These are phyloP conservation scores for Myotis findleyi DNA, from an alignment of 2,797 vertebrate genomes.

Conservation along the genomic window DNA sequence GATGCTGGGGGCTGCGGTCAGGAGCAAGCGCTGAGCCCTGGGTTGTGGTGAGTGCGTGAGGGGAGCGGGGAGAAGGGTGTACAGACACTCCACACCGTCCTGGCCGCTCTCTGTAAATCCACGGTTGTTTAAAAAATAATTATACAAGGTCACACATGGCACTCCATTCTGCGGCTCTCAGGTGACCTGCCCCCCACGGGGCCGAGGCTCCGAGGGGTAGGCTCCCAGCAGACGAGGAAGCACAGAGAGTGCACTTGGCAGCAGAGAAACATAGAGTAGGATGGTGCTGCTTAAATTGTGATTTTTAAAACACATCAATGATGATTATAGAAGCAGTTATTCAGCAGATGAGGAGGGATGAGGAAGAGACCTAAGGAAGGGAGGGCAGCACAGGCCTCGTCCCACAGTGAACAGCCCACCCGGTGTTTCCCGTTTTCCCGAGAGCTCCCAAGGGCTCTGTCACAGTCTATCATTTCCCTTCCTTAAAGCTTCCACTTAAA, in stretches of 20 bases:
- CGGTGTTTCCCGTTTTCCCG: not conserved
- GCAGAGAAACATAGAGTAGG: not conserved
- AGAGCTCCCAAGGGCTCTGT: not conserved
- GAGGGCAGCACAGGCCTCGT: too few species aligned
- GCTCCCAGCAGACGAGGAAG: not conserved
- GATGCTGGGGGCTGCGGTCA: too few species aligned
- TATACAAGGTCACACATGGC: not conserved
- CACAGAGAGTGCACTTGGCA: not conserved
- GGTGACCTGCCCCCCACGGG: too few species aligned
- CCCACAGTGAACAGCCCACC: not conserved
- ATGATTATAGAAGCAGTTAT: not conserved
- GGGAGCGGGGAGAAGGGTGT: too few species aligned
- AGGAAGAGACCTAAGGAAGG: not conserved
- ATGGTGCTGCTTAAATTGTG: not conserved
- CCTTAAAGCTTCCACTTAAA: not conserved
- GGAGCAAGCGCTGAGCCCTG: accelerated
- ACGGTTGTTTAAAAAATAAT: not conserved
- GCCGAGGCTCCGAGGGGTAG: not conserved
- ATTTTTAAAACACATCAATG: not conserved
- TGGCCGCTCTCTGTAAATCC: not conserved
- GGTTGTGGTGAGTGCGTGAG: accelerated
- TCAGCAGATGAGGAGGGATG: not conserved
- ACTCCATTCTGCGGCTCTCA: not conserved
- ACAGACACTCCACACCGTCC: not conserved
- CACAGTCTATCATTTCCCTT: not conserved